phyloP scores from a whole-genome alignment of 2,113 vertebrate species.

The Rattus rattus region DNA sequence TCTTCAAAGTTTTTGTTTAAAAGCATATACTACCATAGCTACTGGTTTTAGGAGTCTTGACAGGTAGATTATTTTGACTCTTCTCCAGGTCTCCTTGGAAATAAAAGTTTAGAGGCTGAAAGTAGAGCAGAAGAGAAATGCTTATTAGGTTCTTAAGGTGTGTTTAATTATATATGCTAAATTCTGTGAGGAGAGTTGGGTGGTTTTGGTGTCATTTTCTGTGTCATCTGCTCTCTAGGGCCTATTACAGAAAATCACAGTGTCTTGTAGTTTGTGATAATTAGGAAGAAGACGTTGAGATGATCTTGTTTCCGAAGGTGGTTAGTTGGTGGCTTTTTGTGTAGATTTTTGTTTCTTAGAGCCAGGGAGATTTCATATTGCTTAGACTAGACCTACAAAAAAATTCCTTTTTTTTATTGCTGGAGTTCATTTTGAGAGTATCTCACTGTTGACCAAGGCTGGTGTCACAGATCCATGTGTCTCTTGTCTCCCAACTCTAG shows the following conservation, averaged over 20 bases:
- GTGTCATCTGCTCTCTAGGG: slow-evolving; percentile 18
- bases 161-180: slow-evolving; percentile 5
- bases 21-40: not conserved
- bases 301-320: not conserved
- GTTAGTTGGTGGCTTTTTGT: not conserved
- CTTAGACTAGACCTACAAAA: not conserved
- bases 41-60: slow-evolving; percentile 42
- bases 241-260: not conserved
- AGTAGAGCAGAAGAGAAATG: not conserved
- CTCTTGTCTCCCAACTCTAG: not conserved
- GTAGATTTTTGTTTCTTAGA: not conserved
- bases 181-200: slow-evolving; percentile 6
- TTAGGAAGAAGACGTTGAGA: not conserved
- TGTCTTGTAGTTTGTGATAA: slow-evolving; percentile 38
- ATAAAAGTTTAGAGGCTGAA: not conserved
- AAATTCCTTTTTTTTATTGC: no score
- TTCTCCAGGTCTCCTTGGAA: not conserved
- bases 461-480: not conserved
- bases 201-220: slow-evolving; percentile 28
- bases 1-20: not conserved
- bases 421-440: not conserved
- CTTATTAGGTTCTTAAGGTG: slow-evolving; percentile 29
- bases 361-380: not conserved
- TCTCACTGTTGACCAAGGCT: not conserved
- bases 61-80: slow-evolving; percentile 22